phyloP scores from a whole-genome alignment of 1,140 invertebrate genomes.

The Papilio glaucus region DNA sequence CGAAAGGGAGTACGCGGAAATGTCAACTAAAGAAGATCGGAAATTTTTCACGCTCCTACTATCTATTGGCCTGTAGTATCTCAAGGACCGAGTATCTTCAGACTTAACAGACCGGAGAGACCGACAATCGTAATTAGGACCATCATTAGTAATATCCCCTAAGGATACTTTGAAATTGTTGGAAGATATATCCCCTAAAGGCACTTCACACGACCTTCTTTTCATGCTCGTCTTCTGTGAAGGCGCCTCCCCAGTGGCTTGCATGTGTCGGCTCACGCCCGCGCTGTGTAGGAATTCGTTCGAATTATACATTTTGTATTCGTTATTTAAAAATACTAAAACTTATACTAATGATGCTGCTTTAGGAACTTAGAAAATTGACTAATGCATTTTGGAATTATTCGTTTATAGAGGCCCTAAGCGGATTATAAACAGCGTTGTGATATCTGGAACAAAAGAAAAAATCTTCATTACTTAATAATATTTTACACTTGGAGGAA shows the following conservation, averaged over 20 bases:
- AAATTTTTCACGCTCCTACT: slow-evolving; percentile 77
- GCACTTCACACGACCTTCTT: slow-evolving; percentile 73
- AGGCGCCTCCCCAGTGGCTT: slow-evolving; percentile 72
- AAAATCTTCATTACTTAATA: slow-evolving; percentile 37
- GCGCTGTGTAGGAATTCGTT: slow-evolving; percentile 78
- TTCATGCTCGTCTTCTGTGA: slow-evolving; percentile 79
- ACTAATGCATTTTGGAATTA: slow-evolving; percentile 75
- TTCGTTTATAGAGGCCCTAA: slow-evolving; percentile 58
- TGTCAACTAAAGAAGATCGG: slow-evolving; percentile 69
- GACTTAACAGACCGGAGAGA: slow-evolving; percentile 70
- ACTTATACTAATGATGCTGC: slow-evolving; percentile 50
- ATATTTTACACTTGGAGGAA: not conserved
- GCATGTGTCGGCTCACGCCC: slow-evolving; percentile 77
- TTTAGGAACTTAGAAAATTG: slow-evolving; percentile 75
- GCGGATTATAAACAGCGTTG: slow-evolving; percentile 38
- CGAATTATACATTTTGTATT: slow-evolving; percentile 73
- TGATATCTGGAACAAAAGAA: slow-evolving; percentile 71
- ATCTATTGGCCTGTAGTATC: slow-evolving; percentile 73
- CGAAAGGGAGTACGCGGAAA: slow-evolving; percentile 66
- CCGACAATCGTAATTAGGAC: slow-evolving; percentile 65
- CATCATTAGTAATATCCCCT: slow-evolving; percentile 68
- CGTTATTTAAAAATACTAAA: slow-evolving; percentile 44
- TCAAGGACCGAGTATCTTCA: slow-evolving; percentile 64
- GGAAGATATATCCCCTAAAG: slow-evolving; percentile 74
- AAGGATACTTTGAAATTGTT: slow-evolving; percentile 78